These are phyloP conservation scores for Anthophora plumipes DNA, from an alignment of 2,888 invertebrate genomes.

Conservation along the genomic window DNA sequence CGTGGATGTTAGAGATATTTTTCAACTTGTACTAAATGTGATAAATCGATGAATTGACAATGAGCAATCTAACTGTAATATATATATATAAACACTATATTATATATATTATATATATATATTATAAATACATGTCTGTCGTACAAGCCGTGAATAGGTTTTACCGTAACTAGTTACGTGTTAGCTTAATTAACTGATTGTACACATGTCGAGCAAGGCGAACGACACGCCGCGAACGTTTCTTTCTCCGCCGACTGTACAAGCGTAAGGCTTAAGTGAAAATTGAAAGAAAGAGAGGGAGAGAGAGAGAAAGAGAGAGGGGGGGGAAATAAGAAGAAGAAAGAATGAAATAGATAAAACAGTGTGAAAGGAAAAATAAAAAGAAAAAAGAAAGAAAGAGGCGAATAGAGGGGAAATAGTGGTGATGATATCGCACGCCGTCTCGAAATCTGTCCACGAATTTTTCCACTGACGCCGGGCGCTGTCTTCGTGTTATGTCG, in stretches of 20 bases:
- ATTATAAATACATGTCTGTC: slow-evolving; percentile 81
- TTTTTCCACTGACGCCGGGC: slow-evolving; percentile 77
- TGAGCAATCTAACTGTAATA: slow-evolving; percentile 85
- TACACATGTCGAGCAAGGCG: slow-evolving; percentile 40
- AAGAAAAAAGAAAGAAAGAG: slow-evolving; percentile 1
- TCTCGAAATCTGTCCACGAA: slow-evolving; percentile 81
- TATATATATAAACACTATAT: slow-evolving; percentile 74
- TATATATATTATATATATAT: slow-evolving; percentile 73
- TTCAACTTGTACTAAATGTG: slow-evolving; percentile 85
- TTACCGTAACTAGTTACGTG: slow-evolving; percentile 75
- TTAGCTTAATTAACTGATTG: slow-evolving; percentile 66
- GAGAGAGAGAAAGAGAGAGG: background rate
- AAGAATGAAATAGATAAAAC: slow-evolving; percentile 10
- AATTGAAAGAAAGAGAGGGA: background rate
- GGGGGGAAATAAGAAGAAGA: background rate
- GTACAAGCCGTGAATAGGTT: slow-evolving; percentile 80
- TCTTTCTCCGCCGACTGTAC: slow-evolving; percentile 30
- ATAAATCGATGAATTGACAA: slow-evolving; percentile 84
- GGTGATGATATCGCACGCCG: slow-evolving; percentile 69
- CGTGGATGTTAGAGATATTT: slow-evolving; percentile 85
- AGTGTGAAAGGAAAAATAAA: background rate
- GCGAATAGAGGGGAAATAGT: slow-evolving; percentile 23
- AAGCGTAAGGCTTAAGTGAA: slow-evolving; percentile 2
- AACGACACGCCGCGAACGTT: slow-evolving; percentile 43
- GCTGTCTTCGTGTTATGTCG: slow-evolving; percentile 49